phyloP scores from a whole-genome alignment of 2,888 invertebrate genomes.

The Lasioglossum morio region DNA sequence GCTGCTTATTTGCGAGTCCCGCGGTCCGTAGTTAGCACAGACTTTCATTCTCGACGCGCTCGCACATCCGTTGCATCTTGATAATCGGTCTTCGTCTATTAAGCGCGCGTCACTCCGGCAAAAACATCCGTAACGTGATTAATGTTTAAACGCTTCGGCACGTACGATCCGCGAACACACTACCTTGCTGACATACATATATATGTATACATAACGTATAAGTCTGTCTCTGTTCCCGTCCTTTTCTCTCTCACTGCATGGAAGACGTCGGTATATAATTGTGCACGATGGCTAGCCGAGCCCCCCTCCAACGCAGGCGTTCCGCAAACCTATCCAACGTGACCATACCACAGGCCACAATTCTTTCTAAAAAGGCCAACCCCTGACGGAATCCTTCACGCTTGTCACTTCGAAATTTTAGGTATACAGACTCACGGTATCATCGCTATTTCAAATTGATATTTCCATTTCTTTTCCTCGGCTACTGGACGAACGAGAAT shows the following conservation, averaged over 20 bases:
- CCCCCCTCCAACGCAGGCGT: constrained; percentile 50
- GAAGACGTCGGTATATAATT: constrained; percentile 21
- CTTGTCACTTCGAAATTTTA: neutral
- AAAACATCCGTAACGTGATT: constrained; percentile 76
- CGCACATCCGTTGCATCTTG: constrained; percentile 62
- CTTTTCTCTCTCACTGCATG: neutral
- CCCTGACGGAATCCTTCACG: neutral
- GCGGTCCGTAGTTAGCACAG: constrained; percentile 63
- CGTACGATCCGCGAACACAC: constrained; percentile 71
- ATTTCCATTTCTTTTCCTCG: neutral
- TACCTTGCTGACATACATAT: constrained; percentile 65
- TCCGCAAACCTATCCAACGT: constrained; percentile 46
- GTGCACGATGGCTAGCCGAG: constrained; percentile 45
- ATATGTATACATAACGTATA: constrained; percentile 19
- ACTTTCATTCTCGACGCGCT: constrained; percentile 67
- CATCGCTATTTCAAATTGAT: neutral
- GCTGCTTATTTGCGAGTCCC: constrained; percentile 70
- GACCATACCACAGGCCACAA: constrained; percentile 23
- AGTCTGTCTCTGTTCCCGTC: neutral
- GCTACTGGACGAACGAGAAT: neutral
- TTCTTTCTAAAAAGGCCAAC: neutral
- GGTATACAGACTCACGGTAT: neutral
- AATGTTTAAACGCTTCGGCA: constrained; percentile 72
- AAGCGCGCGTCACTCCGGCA: constrained; percentile 74
- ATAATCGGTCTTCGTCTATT: constrained; percentile 69